Evolutionary conservation across 1,140 invertebrate genomes (phyloP), one percentile per base, ranked within the genome.

Genomic region (Calycopis cecrops): DNA sequence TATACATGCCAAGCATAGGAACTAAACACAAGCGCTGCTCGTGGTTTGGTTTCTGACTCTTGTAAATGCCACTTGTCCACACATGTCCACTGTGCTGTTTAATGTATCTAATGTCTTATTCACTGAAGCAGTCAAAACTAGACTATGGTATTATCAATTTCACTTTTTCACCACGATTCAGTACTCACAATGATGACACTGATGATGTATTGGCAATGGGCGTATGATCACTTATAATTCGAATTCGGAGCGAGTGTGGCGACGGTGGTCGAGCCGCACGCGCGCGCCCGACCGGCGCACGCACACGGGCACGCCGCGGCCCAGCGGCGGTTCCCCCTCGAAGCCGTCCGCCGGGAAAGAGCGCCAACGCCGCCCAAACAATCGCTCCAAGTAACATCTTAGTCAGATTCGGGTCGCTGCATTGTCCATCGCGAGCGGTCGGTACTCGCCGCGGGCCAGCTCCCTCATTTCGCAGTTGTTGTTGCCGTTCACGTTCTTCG

Each of bases 401-500:
- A 90, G 90, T 91, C 90, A 91, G 88, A 91, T 91, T 77, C 88
- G 65, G 78, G 89, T 89, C 69, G 86, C 85, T 62, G 88, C 87
- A 73, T 87, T 89, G 78, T 89, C 88, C 63, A 87, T 76, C 71
- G 89, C 77, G 76, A 88, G 76, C 58, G 88, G 88, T 65, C 89
- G 76, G 77, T 88, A 89, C 61, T 88, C 83, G 49, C 85, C 80
- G 55, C 85, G 83, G 56, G 85, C 83, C 65, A 88, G 71, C 68
- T 89, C 92, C 17, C 91, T 88, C 90, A 94, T 90, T 70, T 94
- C 93, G 74, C 93, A 93, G 67, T 94, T 94, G 73, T 94, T 94
- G 81, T 94, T 94, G 9, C 92, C 92, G 71, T 93, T 93, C 40
- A 90, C 90, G 42, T 92, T 92, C 62, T 92, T 91, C 12, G 86